Evolutionary conservation across 1,140 invertebrate genomes (phyloP).

Genomic region (Ceratina calcarata): DNA sequence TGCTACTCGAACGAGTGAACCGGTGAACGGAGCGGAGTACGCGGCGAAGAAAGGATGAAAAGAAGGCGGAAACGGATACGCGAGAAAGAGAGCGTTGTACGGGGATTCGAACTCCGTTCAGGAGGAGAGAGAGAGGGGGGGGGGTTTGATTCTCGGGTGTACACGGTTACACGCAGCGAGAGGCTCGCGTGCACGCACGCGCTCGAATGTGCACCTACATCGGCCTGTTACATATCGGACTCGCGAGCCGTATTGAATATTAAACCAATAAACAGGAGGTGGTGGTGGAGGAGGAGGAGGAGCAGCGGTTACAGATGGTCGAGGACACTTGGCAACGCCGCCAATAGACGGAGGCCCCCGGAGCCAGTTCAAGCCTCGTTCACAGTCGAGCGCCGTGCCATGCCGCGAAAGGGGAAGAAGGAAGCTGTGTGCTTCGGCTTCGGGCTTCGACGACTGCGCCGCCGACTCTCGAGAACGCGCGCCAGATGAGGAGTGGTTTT

Average conservation of each 20-base stretch:
- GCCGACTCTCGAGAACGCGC: slow-evolving; percentile 41
- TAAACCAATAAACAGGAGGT: slow-evolving; percentile 72
- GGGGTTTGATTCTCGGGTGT: no score
- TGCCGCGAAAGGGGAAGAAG: slow-evolving; percentile 55
- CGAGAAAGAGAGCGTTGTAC: slow-evolving; percentile 20
- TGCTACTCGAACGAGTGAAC: slow-evolving; percentile 24
- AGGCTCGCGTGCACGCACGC: slow-evolving; percentile 50
- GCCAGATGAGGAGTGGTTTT: slow-evolving; percentile 59
- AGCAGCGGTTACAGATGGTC: slow-evolving; percentile 67
- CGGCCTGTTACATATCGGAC: slow-evolving; percentile 61
- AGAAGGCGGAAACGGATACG: slow-evolving; percentile 36
- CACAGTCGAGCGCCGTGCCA: slow-evolving; percentile 51
- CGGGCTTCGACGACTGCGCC: slow-evolving; percentile 45
- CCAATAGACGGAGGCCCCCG: slow-evolving; percentile 55
- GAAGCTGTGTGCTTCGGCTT: slow-evolving; percentile 35
- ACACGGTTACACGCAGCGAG: slow-evolving; percentile 45
- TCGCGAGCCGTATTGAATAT: slow-evolving; percentile 69
- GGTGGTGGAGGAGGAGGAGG: slow-evolving; percentile 44
- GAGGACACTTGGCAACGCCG: slow-evolving; percentile 69
- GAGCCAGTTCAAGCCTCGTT: slow-evolving; percentile 62
- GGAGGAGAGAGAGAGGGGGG: neutral
- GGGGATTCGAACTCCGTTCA: neutral
- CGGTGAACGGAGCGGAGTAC: no score
- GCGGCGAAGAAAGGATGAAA: slow-evolving; percentile 41
- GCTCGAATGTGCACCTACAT: slow-evolving; percentile 51